Evolutionary conservation across 2,113 vertebrate species (phyloP).

Genomic region (Caloenas nicobarica): DNA sequence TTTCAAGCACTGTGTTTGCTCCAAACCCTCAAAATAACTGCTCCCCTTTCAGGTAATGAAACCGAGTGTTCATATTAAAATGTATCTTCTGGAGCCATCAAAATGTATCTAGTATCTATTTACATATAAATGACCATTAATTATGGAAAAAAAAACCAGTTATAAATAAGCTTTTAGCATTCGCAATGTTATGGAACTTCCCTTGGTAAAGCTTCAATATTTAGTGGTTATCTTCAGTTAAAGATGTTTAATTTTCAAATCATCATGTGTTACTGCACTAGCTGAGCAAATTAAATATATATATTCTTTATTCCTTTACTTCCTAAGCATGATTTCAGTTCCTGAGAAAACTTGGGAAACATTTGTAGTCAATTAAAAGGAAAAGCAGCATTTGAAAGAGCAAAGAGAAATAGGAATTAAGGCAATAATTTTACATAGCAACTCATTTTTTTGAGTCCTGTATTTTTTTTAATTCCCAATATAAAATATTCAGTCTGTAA

Average conservation of each 20-base stretch:
- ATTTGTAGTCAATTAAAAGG: neutral
- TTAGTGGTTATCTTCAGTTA: neutral
- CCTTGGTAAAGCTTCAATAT: neutral
- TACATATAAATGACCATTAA: neutral
- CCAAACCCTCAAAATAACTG: neutral
- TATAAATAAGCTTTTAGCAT: neutral
- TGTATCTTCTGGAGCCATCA: neutral
- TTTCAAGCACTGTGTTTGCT: neutral
- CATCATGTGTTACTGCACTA: neutral
- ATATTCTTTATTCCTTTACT: neutral
- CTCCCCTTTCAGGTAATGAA: neutral
- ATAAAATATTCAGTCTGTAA: neutral
- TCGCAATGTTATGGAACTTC: neutral
- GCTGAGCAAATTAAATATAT: neutral
- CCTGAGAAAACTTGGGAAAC: neutral
- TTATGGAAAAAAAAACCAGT: neutral
- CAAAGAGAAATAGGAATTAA: neutral
- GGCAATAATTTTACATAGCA: neutral
- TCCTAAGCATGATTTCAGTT: neutral
- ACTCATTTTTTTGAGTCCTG: neutral
- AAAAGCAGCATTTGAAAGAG: neutral
- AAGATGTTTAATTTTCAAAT: neutral
- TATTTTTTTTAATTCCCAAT: neutral
- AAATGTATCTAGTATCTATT: neutral
- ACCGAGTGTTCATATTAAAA: neutral